Conservation (phyloP, 2,113 vertebrate genomes). For the Ammodytes marinus region DNA sequence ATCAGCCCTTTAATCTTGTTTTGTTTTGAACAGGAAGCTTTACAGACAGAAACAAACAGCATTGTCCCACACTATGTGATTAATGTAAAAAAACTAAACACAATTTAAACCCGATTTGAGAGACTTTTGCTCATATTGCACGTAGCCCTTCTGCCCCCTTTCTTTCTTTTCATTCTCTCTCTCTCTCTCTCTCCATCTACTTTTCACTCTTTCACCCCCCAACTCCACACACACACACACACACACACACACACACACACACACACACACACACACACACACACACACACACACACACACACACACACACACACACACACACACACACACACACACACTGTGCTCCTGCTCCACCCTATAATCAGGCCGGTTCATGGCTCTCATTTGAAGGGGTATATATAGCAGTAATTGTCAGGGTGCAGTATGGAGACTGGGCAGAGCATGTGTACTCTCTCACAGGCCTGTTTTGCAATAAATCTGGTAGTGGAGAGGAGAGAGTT, state of each 20-base stretch:
- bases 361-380: conserved; percentile 84
- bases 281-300: no score
- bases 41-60: conserved; percentile 40
- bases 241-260: no score
- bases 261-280: no score
- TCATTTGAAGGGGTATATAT: conserved; percentile 88
- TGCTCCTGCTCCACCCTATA: conserved; percentile 84
- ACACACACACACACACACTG: not conserved
- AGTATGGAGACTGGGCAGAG: conserved; percentile 78
- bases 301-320: no score
- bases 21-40: conserved; percentile 41
- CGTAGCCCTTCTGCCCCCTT: conserved; percentile 21
- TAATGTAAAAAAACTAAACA: conserved; percentile 42
- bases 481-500: conserved; percentile 43
- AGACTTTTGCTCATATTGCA: conserved; percentile 46
- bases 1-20: conserved; percentile 46
- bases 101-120: conserved; percentile 59
- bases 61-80: conserved; percentile 45
- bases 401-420: conserved; percentile 86
- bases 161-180: conserved; percentile 2
- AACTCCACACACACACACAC: no score
- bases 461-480: conserved; percentile 79
- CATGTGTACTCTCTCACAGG: conserved; percentile 78
- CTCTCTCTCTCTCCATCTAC: conserved; percentile 26
- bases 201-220: conserved; percentile 40